phyloP scores from a whole-genome alignment of 2,888 invertebrate genomes.

The Drosophila anomelani region DNA sequence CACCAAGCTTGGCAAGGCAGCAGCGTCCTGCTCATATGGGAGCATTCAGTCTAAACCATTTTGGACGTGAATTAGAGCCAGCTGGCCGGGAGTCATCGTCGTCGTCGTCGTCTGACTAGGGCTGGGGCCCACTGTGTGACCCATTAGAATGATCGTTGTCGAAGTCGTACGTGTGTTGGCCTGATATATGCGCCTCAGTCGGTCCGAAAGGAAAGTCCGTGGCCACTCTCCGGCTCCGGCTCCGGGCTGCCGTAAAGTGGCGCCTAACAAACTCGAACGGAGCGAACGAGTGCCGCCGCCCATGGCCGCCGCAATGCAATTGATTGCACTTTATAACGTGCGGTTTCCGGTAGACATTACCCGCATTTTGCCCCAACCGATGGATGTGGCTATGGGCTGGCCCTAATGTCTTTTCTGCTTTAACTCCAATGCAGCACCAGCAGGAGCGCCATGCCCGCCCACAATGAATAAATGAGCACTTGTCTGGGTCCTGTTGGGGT shows the following conservation, averaged over 20 bases:
- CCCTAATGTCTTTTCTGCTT: constrained; percentile 74
- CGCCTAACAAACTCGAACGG: constrained; percentile 65
- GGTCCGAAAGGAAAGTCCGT: constrained; percentile 15
- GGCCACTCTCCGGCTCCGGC: constrained; percentile 14
- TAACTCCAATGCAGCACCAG: constrained; percentile 30
- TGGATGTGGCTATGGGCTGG: constrained; percentile 29
- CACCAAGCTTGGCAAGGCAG: constrained; percentile 40
- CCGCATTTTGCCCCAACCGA: constrained; percentile 59
- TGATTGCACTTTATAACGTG: constrained; percentile 82
- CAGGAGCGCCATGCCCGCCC: constrained; percentile 36
- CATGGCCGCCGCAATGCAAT: constrained; percentile 75
- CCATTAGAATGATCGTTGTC: constrained; percentile 79
- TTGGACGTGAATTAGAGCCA: constrained; percentile 68
- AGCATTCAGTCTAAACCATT: constrained; percentile 65
- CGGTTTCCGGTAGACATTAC: constrained; percentile 80
- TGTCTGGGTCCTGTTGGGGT: constrained; percentile 51
- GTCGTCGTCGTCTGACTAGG: constrained; percentile 18
- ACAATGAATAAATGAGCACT: constrained; percentile 79
- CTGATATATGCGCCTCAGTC: constrained; percentile 70
- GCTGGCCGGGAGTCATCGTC: constrained; percentile 30
- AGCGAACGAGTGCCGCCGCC: constrained; percentile 40
- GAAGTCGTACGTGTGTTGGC: constrained; percentile 69
- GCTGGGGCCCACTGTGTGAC: constrained; percentile 68
- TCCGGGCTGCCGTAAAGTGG: constrained; percentile 64
- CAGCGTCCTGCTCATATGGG: constrained; percentile 51